These are phyloP conservation scores for Drosophila ogumai DNA, from an alignment of 1,140 invertebrate genomes.

Conservation along the genomic window DNA sequence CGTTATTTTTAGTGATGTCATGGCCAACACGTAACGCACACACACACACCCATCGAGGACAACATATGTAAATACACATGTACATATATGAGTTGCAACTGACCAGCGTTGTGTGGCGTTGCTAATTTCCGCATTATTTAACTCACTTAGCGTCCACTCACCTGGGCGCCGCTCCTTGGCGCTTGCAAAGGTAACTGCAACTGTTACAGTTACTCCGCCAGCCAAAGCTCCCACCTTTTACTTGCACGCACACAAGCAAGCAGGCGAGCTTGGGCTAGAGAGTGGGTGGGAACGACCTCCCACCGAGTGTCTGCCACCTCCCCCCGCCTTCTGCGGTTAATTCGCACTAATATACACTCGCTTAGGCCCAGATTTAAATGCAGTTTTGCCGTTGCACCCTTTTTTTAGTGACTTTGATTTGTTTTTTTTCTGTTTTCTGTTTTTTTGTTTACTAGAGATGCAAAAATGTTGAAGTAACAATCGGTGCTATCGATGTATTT, in stretches of 20 bases:
- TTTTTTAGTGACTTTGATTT: conserved; percentile 18
- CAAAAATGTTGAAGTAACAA: no score
- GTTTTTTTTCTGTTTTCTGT: conserved; percentile 25
- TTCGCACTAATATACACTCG: conserved; percentile 10
- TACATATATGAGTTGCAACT: background rate
- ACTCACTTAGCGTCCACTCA: conserved; percentile 22
- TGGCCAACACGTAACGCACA: conserved; percentile 38
- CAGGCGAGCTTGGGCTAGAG: background rate
- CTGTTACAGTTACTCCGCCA: conserved; percentile 22
- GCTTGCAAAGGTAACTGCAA: conserved; percentile 27
- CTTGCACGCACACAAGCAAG: background rate
- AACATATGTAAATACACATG: conserved; percentile 8
- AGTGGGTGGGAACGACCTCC: conserved; percentile 13
- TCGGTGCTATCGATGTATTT: background rate
- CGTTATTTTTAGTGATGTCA: conserved; percentile 59
- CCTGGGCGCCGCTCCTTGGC: conserved; percentile 33
- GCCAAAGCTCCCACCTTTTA: conserved; percentile 11
- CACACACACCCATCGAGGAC: background rate
- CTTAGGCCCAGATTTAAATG: background rate
- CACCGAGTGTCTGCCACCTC: background rate
- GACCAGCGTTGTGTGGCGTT: background rate
- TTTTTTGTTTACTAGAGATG: conserved; percentile 59
- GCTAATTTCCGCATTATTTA: conserved; percentile 19
- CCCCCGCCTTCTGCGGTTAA: background rate
- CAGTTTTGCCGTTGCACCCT: conserved; percentile 1